Evolutionary conservation across 2,113 vertebrate genomes (phyloP).

Genomic region (Grallaria varia): DNA sequence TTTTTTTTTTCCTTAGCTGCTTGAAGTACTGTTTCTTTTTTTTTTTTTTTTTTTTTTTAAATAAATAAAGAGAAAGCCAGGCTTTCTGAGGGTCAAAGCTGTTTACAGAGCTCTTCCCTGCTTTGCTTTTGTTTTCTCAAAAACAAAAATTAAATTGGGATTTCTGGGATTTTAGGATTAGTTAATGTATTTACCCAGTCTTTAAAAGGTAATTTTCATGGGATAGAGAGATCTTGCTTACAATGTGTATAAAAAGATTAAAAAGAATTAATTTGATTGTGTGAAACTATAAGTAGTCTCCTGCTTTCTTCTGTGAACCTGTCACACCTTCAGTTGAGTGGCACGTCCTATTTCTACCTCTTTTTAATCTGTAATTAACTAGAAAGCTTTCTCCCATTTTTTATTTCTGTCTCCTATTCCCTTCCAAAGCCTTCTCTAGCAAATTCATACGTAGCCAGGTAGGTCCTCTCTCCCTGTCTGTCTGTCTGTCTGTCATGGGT

Average conservation of each 20-base stretch:
- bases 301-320: constrained; percentile 51
- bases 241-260: constrained; percentile 66
- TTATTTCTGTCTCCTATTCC: not conserved
- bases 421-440: not conserved
- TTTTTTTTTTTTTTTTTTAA: not conserved
- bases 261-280: constrained; percentile 73
- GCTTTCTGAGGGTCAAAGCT: constrained; percentile 15
- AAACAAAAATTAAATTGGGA: not conserved
- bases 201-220: constrained; percentile 67
- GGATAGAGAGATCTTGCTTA: constrained; percentile 63
- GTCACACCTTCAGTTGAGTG: not conserved
- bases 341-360: constrained; percentile 23
- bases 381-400: constrained; percentile 34
- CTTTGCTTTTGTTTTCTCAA: not conserved
- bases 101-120: not conserved
- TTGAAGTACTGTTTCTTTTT: not conserved
- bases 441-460: not conserved
- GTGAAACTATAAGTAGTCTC: constrained; percentile 59
- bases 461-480: not conserved
- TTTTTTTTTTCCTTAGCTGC: not conserved
- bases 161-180: constrained; percentile 64
- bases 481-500: not conserved
- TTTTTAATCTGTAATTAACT: constrained; percentile 45
- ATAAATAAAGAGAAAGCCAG: not conserved
- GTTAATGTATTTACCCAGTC: constrained; percentile 54